These are phyloP conservation scores for Melanophora roralis DNA, from an alignment of 2,888 invertebrate genomes.

Conservation along the genomic window DNA sequence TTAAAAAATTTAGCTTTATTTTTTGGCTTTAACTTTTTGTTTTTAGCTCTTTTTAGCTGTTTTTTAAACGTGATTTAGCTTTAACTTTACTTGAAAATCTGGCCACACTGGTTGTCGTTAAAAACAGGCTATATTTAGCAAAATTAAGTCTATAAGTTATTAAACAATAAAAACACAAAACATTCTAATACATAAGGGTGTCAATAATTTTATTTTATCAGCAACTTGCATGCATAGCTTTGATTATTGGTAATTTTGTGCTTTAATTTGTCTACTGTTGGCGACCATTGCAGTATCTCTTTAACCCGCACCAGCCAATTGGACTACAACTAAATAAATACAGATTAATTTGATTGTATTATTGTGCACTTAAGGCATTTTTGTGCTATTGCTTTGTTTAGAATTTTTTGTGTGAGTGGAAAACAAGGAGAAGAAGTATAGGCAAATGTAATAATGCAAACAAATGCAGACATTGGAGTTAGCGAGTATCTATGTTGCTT, in stretches of 20 bases:
- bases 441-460: constrained; percentile 51
- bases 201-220: constrained; percentile 61
- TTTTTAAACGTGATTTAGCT: too few species aligned
- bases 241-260: constrained; percentile 55
- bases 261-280: constrained; percentile 45
- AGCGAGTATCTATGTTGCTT: not conserved
- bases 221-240: constrained; percentile 54
- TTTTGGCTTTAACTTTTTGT: too few species aligned
- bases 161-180: constrained; percentile 49
- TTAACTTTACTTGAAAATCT: too few species aligned
- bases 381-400: not conserved
- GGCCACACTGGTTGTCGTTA: too few species aligned
- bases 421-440: not conserved
- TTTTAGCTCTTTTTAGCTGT: too few species aligned
- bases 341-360: not conserved
- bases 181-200: constrained; percentile 60
- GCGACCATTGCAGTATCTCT: constrained; percentile 8
- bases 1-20: too few species aligned
- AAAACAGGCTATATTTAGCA: constrained; percentile 21
- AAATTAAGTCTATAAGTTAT: constrained; percentile 58
- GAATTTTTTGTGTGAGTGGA: not conserved
- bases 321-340: not conserved
- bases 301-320: not conserved
- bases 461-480: constrained; percentile 45
- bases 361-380: constrained; percentile 5